Base-by-base conservation (phyloP, 1,140 invertebrate genomes). In the Nomia melanderi region DNA sequence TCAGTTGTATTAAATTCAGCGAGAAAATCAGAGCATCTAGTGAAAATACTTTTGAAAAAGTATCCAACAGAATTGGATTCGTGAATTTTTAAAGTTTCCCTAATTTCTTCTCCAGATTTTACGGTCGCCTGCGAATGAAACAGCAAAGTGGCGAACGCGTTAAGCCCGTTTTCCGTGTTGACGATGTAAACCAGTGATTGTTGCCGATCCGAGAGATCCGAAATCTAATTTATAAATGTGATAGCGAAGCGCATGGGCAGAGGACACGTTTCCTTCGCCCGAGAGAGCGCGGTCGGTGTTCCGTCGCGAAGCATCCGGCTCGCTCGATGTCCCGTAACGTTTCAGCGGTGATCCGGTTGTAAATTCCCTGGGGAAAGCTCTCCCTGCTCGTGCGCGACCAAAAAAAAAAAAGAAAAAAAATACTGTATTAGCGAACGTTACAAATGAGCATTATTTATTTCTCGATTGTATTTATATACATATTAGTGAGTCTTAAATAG, bases 381-480 rank as follows among this genome's bases (percentile, higher is more conserved):
- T 29, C 59, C 62, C 53, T 83, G 75, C 64, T 73, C 63, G 27
- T 47, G 39, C 75, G 81, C 57, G 17, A 12, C 44, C 44, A 57
- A 83, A 25, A 39, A 71, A 17, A 36, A 50, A 50, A n/a, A n/a
- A n/a, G n/a, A n/a, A n/a, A n/a, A n/a, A n/a, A n/a, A n/a, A n/a
- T n/a, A n/a, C 47, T 74, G 66, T 79, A 74, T 83, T 82, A 83
- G 75, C 70, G 54, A 83, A 64, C 53, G 81, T 83, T 83, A 78
- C 36, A 57, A 82, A 83, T 65, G 79, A 82, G 33, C 66, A 82
- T 82, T 83, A 83, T 83, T 82, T 82, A 83, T 83, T 83, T 83
- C 80, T 82, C 62, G 59, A 80, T 65, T 77, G 66, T 83, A 83
- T 83, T 83, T 83, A 83, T 82, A 83, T 79, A 65, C 74, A 79